Conservation (phyloP, 2,797 vertebrate species). For the Heterohyrax brucei region DNA sequence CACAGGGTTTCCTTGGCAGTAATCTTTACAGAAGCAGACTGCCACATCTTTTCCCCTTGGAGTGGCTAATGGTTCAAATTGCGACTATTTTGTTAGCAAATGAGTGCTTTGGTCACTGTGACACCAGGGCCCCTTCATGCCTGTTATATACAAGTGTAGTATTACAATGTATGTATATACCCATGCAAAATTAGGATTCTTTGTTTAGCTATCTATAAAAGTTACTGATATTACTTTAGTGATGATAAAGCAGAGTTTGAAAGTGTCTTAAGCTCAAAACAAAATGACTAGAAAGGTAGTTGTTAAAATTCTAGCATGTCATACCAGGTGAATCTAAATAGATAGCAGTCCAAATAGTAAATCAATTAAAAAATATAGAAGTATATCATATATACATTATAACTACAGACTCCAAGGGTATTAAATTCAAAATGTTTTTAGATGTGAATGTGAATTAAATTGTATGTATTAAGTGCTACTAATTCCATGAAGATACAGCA, state of each 20-base stretch:
- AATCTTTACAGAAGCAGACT: not conserved
- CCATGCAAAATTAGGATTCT: not conserved
- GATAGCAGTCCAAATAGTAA: slow-evolving; percentile 50
- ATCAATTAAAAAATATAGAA: slow-evolving; percentile 59
- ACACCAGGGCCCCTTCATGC: not conserved
- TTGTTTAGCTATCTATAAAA: not conserved
- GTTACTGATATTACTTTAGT: not conserved
- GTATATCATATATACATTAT: slow-evolving; percentile 13
- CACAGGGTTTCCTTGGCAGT: not conserved
- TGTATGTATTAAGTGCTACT: slow-evolving; percentile 31
- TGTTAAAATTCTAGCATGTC: not conserved
- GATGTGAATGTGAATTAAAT: slow-evolving; percentile 63
- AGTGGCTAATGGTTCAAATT: not conserved
- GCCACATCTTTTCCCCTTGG: not conserved
- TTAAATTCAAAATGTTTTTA: slow-evolving; percentile 65
- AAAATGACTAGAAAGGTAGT: not conserved
- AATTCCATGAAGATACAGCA: slow-evolving; percentile 4
- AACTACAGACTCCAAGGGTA: slow-evolving; percentile 17
- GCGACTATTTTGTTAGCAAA: not conserved
- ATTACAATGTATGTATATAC: not conserved
- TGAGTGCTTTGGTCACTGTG: not conserved
- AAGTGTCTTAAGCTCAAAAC: not conserved
- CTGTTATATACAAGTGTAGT: not conserved
- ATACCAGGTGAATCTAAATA: not conserved
- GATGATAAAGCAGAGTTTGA: not conserved